A percentile compares a stretch with the other conserved stretches of the same genome.
Evolutionary conservation across 2,888 invertebrate species (phyloP).

Genomic region (Troilus luridus): DNA sequence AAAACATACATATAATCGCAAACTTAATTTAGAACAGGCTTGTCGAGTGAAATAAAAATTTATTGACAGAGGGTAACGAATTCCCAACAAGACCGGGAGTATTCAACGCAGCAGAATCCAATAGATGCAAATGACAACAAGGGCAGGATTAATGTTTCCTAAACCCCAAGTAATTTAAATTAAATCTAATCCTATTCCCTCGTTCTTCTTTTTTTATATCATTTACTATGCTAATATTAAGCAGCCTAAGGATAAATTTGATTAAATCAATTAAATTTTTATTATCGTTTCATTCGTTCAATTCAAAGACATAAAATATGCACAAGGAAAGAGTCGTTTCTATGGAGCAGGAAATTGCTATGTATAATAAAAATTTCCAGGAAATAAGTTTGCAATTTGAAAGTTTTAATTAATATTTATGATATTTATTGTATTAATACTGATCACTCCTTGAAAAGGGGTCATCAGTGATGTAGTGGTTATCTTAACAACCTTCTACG

Average conservation of each 20-base stretch:
- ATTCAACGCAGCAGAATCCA: background rate
- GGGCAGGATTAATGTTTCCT: slow-evolving; percentile 8
- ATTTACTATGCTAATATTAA: background rate
- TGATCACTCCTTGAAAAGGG: too few species aligned
- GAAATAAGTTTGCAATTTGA: too few species aligned
- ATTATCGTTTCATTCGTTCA: too few species aligned
- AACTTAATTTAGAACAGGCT: background rate
- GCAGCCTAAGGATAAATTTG: background rate
- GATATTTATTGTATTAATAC: too few species aligned
- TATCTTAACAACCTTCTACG: too few species aligned
- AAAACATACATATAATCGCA: background rate
- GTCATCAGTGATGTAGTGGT: too few species aligned
- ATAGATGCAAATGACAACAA: slow-evolving; percentile 34
- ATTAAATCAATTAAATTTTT: background rate
- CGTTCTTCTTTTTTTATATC: background rate
- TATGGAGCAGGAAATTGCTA: too few species aligned
- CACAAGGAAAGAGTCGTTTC: too few species aligned
- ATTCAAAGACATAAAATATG: too few species aligned
- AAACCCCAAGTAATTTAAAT: slow-evolving; percentile 22
- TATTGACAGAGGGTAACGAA: background rate
- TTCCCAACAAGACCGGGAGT: background rate
- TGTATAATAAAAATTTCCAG: too few species aligned
- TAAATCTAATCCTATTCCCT: background rate
- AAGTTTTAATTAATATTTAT: too few species aligned
- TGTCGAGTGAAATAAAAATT: background rate